These are phyloP conservation scores for Sebastes steindachneri DNA, from an alignment of 2,797 vertebrate species.

Conservation along the genomic window DNA sequence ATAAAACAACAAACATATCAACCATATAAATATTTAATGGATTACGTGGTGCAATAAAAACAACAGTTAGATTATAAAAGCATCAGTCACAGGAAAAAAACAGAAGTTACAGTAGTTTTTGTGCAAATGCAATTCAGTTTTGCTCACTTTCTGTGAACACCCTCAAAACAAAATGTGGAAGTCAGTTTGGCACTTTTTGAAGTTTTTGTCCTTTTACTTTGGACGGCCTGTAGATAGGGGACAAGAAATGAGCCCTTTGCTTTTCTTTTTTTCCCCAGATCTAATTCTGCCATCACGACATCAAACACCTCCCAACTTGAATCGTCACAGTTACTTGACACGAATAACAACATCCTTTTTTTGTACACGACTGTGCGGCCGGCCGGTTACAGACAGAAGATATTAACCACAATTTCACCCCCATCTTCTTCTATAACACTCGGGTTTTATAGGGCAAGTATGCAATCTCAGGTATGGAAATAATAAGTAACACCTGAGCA, in stretches of 20 bases:
- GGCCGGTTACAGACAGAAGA: constrained; percentile 7
- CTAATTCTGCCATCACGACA: constrained; percentile 50
- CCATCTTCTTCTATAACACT: constrained; percentile 10
- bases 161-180: constrained; percentile 77
- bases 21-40: constrained; percentile 89
- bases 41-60: constrained; percentile 94
- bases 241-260: constrained; percentile 55
- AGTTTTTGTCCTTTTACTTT: constrained; percentile 14
- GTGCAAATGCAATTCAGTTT: constrained; percentile 85
- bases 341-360: constrained; percentile 10
- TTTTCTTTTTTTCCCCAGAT: constrained; percentile 25
- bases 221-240: constrained; percentile 33
- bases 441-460: constrained; percentile 10
- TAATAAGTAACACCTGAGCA: constrained; percentile 49
- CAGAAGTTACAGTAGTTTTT: constrained; percentile 97
- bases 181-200: constrained; percentile 90
- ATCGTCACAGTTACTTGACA: constrained; percentile 12
- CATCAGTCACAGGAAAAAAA: constrained; percentile 95
- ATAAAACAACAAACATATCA: constrained; percentile 82
- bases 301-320: constrained; percentile 40
- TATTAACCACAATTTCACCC: constrained; percentile 53
- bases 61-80: constrained; percentile 89
- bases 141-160: constrained; percentile 52
- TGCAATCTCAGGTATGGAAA: constrained; percentile 49
- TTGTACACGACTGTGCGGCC: background rate